Evolutionary conservation across 1,140 invertebrate genomes (phyloP), one percentile per base, ranked within the genome.

Genomic region (Apocrypta bakeri): DNA sequence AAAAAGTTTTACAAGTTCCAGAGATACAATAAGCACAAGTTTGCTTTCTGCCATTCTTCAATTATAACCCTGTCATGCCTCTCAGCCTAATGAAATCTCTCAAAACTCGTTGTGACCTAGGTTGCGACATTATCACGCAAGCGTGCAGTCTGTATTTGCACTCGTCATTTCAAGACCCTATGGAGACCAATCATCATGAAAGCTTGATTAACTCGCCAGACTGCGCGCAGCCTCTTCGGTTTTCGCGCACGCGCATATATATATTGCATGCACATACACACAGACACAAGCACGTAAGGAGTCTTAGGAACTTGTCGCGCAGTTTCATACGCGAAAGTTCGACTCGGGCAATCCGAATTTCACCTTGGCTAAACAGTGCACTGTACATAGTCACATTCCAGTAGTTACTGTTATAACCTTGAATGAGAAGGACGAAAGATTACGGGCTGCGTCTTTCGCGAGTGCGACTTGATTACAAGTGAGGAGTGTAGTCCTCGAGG

Each of bases 111-210:
- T 6, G 48, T n/a, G 48, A 56, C 48, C 21, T 56, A 21, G n/a
- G 17, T 56, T 6, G 48, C 7, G 48, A 56, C 48, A 56, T 56
- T 56, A 56, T 56, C 48, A 7, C 17, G 21, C 48, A 7, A 56
- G 48, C 48, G 21, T 21, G 9, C 33, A 56, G 48, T 7, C 48
- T 56, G 0, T n/a, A 21, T 56, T 56, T 56, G 17, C 48, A 56
- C 48, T 56, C 48, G 48, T 56, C 48, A n/a, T 56, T 56, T 21
- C 48, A 7, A 56, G 48, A 56, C 21, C 42, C 48, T 6, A 29
- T 14, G 25, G 48, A 29, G 56, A n/a, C 74, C 56, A 76, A 76
- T 76, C 74, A 33, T 76, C 74, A 64, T 76, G 17, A 76, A 76
- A 76, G 48, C 74, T 76, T 64, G 56, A 76, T 76, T 76, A 64